Base-by-base conservation (phyloP, 2,888 invertebrate genomes). In the Ellobium chinense region DNA sequence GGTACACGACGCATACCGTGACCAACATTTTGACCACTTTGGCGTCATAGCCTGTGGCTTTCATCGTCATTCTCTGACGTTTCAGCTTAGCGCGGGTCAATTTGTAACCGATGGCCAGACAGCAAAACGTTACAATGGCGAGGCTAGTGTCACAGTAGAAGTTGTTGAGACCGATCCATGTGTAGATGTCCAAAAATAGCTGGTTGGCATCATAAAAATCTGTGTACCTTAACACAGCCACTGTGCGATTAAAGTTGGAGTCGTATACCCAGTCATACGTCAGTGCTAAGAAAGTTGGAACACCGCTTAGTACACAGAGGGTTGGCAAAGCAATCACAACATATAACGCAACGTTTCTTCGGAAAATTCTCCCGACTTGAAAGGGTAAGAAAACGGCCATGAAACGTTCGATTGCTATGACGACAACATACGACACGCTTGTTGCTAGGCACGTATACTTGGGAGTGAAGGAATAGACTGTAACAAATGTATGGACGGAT, bases 331-430 rank as follows among this genome's bases (percentile, higher is more conserved):
- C 21, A 7, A 74, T 34, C 29, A 74, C 46, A 0, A 74, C 14
- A 39, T 2, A 5, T 46, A 5, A 29, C 39, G 54, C 56, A 9
- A 34, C 1, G 7, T 24, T 18, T 18, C 56, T 21, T 3, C 1
- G 54, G 58, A 76, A 66, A 18, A 76, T 66, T 29, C 66, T 65
- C 9, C 66, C 54, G 39, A 76, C 66, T 0, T 54, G 76, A 21
- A 74, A 74, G 12, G 74, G 74, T 18, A 74, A 74, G 63, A 63
- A 74, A 2, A 74, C 74, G 0, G 74, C 74, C 5, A 63, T 31
- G 18, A 74, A 74, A 1, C 74, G 74, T 29, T 74, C 74, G 5
- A 74, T 31, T 1, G 74, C 74, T 18, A 74, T 74, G 1, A 74
- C 24, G 46, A 39, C 60, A 5, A 74, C 74, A 31, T 74, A 74